Evolutionary conservation across 2,113 vertebrate species (phyloP), one percentile per base, ranked within the genome.

Genomic region (Megaceryle torquata): DNA sequence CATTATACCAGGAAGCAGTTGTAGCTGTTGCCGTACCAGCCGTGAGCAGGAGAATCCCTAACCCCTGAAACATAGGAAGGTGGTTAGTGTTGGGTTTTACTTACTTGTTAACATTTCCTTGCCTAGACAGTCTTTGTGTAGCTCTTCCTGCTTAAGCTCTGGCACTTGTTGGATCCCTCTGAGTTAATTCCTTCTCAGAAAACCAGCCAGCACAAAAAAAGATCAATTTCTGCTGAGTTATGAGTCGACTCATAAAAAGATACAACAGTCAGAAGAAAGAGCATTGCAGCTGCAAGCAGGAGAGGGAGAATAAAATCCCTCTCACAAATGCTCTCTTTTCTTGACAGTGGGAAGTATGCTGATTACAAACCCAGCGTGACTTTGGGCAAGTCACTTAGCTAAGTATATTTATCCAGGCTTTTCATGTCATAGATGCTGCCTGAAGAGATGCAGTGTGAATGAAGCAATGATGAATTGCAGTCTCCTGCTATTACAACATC

Each of bases 1-100:
- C 96, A 10, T n/a, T 95, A 18, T 97, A 89, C 98, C 98, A 98
- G 89, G 96, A 96, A 93, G 93, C 20, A 3, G 98, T 82, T 2
- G 98, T 98, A 46, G 97, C 98, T 11, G 94, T 61, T 1, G 97
- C 98, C 4, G 81, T 18, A 25, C 98, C 98, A 2, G 96, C 86
- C 0, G 91, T 88, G 6, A 98, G 81, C 80, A 98, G 61, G 46
- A 98, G 80, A 35, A 97, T 97, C 37, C 48, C 96, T 83, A 98
- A 56, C 1, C 97, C 98, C 98, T 98, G 94, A 11, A 96, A 97
- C 29, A 91, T 63, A 95, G 72, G 39, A 82, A 91, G 37, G 48
- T 82, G 51, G 28, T 95, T 88, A 93, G 63, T 61, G n/a, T 3
- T 86, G 26, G 1, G 61, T 80, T 68, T 4, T 46, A 46, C 37